A percentile compares a stretch with the other conserved stretches of the same genome.
Evolutionary conservation across 2,113 vertebrate species (phyloP).

Genomic region (Dryoscopus gambensis): DNA sequence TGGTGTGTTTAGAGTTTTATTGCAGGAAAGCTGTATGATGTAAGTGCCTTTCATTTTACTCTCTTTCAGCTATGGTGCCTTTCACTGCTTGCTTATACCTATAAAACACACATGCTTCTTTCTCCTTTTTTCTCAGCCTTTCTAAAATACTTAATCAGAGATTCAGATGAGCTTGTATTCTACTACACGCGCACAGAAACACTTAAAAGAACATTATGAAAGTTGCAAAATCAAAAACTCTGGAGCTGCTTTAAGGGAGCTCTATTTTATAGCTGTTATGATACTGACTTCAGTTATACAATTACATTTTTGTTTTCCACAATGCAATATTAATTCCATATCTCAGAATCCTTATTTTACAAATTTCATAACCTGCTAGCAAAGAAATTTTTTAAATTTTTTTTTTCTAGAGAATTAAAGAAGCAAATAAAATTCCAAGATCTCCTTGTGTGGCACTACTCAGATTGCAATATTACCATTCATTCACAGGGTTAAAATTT

Average conservation of each 20-base stretch:
- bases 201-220: background rate
- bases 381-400: background rate
- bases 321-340: background rate
- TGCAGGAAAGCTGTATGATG: constrained; percentile 1
- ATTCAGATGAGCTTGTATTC: background rate
- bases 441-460: background rate
- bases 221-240: background rate
- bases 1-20: background rate
- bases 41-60: background rate
- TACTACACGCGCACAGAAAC: background rate
- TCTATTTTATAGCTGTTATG: background rate
- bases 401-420: background rate
- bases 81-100: background rate
- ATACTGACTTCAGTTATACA: background rate
- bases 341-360: background rate
- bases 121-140: background rate
- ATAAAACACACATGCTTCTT: background rate
- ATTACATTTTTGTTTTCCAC: background rate
- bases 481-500: background rate
- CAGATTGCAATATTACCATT: background rate
- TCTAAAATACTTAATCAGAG: background rate
- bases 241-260: background rate
- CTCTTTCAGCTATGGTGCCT: background rate
- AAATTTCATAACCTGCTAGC: background rate
- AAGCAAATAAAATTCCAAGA: background rate